These are phyloP conservation scores for Odontamblyopus lacepedii DNA, from an alignment of 2,797 vertebrate genomes.

Conservation along the genomic window DNA sequence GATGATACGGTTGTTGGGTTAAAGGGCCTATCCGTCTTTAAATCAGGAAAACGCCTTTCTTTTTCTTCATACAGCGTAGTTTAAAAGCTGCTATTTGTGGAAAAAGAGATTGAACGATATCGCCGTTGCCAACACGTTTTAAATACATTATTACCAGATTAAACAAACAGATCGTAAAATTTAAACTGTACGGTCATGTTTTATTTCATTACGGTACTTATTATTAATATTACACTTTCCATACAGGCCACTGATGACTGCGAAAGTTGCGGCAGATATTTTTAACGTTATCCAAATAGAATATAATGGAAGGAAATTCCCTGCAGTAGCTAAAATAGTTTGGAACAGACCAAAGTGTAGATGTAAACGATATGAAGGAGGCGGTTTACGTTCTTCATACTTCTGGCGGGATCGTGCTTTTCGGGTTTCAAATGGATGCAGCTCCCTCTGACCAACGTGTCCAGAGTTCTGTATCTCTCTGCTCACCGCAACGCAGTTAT, in stretches of 20 bases:
- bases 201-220: too few relatives aligned
- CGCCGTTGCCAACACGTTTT: too few relatives aligned
- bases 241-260: slow-evolving; percentile 25
- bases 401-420: slow-evolving; percentile 34
- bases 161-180: too few relatives aligned
- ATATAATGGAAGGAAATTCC: slow-evolving; percentile 71
- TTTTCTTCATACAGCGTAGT: too few relatives aligned
- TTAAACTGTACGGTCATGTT: too few relatives aligned
- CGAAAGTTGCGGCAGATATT: slow-evolving; percentile 58
- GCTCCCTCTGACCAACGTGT: slow-evolving; percentile 64
- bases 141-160: too few relatives aligned
- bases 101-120: too few relatives aligned
- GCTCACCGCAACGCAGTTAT: slow-evolving; percentile 74
- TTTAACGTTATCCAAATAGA: slow-evolving; percentile 67
- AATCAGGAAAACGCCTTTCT: too few relatives aligned
- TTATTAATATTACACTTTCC: background rate
- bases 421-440: slow-evolving; percentile 57
- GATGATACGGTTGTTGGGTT: too few relatives aligned
- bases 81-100: too few relatives aligned
- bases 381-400: slow-evolving; percentile 43
- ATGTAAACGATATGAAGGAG: slow-evolving; percentile 58
- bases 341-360: slow-evolving; percentile 45
- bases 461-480: slow-evolving; percentile 71
- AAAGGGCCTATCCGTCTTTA: too few relatives aligned
- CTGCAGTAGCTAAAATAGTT: slow-evolving; percentile 49